These are phyloP conservation scores for Eupristina koningsbergeri DNA, from an alignment of 1,140 invertebrate species.

Conservation along the genomic window DNA sequence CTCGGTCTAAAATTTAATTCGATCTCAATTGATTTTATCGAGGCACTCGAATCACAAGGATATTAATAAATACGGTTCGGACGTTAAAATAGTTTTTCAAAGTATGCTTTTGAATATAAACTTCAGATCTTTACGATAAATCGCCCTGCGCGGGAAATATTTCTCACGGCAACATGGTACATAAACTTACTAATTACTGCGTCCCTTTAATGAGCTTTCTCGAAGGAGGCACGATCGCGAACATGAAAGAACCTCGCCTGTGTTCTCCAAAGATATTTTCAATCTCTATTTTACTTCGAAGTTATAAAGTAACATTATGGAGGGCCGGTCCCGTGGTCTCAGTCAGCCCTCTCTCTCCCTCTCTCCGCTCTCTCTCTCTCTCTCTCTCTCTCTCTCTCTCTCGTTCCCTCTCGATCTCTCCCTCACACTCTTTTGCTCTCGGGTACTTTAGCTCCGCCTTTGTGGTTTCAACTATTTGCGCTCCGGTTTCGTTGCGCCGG, in stretches of 20 bases:
- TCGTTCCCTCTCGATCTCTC: background rate
- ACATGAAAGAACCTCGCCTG: slow-evolving; percentile 43
- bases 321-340: slow-evolving; percentile 33
- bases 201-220: slow-evolving; percentile 46
- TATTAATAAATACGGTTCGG: slow-evolving; percentile 25
- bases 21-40: slow-evolving; percentile 31
- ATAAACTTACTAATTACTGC: slow-evolving; percentile 47
- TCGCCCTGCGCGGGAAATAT: slow-evolving; percentile 34
- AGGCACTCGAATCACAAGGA: slow-evolving; percentile 21
- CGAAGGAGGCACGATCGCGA: slow-evolving; percentile 26
- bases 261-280: slow-evolving; percentile 47
- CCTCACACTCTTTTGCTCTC: slow-evolving; percentile 39
- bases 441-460: slow-evolving; percentile 46
- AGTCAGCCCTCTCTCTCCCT: background rate
- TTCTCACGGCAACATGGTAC: slow-evolving; percentile 44
- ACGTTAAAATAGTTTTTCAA: slow-evolving; percentile 17
- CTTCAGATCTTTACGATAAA: slow-evolving; percentile 34
- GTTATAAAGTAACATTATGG: slow-evolving; percentile 49
- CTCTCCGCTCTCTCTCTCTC: background rate
- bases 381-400: background rate
- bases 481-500: slow-evolving; percentile 48
- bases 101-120: slow-evolving; percentile 34
- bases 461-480: slow-evolving; percentile 52
- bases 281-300: slow-evolving; percentile 48
- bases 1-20: slow-evolving; percentile 30